A percentile compares a stretch with the other conserved stretches of the same genome.
Evolutionary conservation across 2,888 invertebrate genomes (phyloP).

Genomic region (Platycnemis pennipes): DNA sequence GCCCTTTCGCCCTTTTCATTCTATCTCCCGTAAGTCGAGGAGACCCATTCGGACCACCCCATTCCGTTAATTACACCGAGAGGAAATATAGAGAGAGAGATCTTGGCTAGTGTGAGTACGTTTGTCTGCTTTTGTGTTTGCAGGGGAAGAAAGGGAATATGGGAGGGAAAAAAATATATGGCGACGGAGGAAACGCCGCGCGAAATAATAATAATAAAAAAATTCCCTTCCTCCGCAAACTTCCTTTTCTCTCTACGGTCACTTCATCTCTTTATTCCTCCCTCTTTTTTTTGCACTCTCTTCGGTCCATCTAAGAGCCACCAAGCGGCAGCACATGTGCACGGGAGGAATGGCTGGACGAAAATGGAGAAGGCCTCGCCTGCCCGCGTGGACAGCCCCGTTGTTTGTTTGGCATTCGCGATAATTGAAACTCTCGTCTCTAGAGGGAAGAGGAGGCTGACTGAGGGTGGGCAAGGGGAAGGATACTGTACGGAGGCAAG

Average conservation of each 20-base stretch:
- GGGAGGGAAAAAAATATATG: background rate
- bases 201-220: background rate
- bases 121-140: background rate
- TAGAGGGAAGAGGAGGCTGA: background rate
- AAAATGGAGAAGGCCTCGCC: conserved; percentile 9
- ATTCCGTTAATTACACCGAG: conserved; percentile 61
- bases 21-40: background rate
- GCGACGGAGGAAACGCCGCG: background rate
- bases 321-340: conserved; percentile 30
- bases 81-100: conserved; percentile 14
- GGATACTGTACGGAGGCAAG: background rate
- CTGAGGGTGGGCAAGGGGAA: background rate
- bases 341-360: background rate
- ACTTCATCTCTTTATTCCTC: background rate
- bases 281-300: background rate
- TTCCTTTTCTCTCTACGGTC: background rate
- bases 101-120: background rate
- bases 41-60: background rate
- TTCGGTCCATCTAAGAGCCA: background rate
- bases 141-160: background rate
- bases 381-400: background rate
- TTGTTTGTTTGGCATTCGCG: conserved; percentile 54
- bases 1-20: background rate
- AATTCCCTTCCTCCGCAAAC: background rate
- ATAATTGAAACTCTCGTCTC: conserved; percentile 65